phyloP scores from a whole-genome alignment of 2,113 vertebrate genomes.

The Gadus chalcogrammus region DNA sequence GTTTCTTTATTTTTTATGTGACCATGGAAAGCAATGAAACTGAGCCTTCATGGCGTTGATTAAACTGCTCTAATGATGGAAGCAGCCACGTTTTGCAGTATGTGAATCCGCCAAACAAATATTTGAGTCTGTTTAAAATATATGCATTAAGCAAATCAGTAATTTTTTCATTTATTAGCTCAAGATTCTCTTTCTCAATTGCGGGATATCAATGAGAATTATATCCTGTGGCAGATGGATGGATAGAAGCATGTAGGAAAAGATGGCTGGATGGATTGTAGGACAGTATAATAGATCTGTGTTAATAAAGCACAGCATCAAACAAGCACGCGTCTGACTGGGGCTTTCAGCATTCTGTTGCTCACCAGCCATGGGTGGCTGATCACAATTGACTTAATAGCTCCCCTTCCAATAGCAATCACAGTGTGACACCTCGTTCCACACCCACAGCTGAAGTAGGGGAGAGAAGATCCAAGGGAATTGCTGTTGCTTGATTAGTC shows the following conservation, averaged over 20 bases:
- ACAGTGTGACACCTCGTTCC: slow-evolving; percentile 43
- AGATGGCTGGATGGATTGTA: not conserved
- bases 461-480: not conserved
- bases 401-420: slow-evolving; percentile 65
- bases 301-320: slow-evolving; percentile 59
- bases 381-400: slow-evolving; percentile 64
- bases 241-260: not conserved
- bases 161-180: no score
- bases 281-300: slow-evolving; percentile 11
- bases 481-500: no score
- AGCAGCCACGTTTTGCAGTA: no score
- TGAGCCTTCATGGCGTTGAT: no score
- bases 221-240: not conserved
- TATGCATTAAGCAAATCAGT: no score
- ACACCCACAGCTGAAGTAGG: not conserved
- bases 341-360: slow-evolving; percentile 30
- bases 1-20: no score
- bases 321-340: slow-evolving; percentile 59
- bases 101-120: no score
- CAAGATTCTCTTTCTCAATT: no score
- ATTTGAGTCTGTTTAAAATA: no score
- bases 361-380: slow-evolving; percentile 54
- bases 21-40: no score
- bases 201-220: no score
- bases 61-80: no score